Percentiles rank a stretch among this genome's conserved stretches.
phyloP scores from a whole-genome alignment of 23 tunicate genomes.

The Ciona savignyi region DNA sequence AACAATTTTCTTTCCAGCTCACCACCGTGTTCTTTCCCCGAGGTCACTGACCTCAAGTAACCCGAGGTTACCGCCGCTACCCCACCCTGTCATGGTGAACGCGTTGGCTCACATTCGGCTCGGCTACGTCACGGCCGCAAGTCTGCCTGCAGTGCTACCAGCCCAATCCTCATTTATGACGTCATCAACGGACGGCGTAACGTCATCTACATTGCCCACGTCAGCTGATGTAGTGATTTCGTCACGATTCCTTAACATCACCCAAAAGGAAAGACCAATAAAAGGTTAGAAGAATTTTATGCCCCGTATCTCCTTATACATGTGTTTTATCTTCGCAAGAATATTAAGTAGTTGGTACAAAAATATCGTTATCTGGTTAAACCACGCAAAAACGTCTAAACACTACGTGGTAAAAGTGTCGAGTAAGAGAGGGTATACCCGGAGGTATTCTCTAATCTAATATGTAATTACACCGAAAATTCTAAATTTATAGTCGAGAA shows the following conservation, averaged over 20 bases:
- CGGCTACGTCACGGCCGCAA: constrained; percentile 17
- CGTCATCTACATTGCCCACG: neutral
- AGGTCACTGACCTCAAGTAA: constrained; percentile 22
- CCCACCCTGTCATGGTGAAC: constrained; percentile 45
- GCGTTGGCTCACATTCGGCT: constrained; percentile 66
- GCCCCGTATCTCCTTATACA: no score
- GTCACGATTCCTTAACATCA: neutral
- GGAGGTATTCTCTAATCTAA: no score
- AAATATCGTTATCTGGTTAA: no score
- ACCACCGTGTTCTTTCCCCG: constrained; percentile 12
- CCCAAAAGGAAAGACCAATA: neutral
- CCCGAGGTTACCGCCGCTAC: constrained; percentile 66
- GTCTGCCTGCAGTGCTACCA: constrained; percentile 30
- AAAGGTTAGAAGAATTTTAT: neutral
- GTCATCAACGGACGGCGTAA: constrained; percentile 25
- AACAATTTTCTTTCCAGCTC: constrained; percentile 13
- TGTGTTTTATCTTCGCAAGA: no score
- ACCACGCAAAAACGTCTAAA: no score
- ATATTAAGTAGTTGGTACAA: no score
- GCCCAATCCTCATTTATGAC: constrained; percentile 25
- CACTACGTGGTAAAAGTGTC: no score
- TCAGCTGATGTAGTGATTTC: neutral
- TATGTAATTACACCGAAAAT: no score
- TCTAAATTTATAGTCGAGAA: no score
- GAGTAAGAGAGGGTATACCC: no score